A percentile compares a stretch with the other conserved stretches of the same genome.
Evolutionary conservation across 2,797 vertebrate genomes (phyloP).

Genomic region (Peromyscus eremicus): DNA sequence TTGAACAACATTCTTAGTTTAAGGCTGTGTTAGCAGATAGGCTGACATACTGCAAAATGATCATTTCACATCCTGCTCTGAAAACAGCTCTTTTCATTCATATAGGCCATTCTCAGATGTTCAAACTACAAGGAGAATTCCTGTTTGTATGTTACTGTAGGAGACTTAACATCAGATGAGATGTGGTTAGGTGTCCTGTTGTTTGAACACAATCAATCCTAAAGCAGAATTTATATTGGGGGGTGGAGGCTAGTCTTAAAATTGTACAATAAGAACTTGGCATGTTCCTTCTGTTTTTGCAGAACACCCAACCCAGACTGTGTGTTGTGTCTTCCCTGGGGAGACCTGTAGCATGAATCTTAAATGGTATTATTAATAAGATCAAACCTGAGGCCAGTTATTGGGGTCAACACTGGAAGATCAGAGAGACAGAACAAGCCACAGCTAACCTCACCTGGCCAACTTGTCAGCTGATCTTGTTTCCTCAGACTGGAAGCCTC

Average conservation of each 20-base stretch:
- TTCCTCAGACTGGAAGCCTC: too few species aligned
- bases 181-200: constrained; percentile 27
- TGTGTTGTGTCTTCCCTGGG: neutral
- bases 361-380: too few species aligned
- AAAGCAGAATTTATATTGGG: constrained; percentile 35
- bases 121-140: constrained; percentile 30
- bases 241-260: neutral
- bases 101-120: constrained; percentile 33
- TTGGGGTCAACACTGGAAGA: too few species aligned
- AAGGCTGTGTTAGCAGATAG: neutral
- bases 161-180: neutral
- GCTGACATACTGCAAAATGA: constrained; percentile 35
- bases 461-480: too few species aligned
- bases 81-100: constrained; percentile 15
- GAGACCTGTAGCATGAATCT: too few species aligned
- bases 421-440: too few species aligned
- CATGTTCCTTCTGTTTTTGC: neutral
- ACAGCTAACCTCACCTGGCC: too few species aligned
- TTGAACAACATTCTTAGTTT: constrained; percentile 33
- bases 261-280: neutral
- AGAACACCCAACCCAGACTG: neutral
- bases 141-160: neutral
- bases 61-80: neutral
- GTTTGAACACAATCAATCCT: neutral
- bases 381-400: too few species aligned